phyloP scores from a whole-genome alignment of 2,797 vertebrate species.

The Manis crassicaudata region DNA sequence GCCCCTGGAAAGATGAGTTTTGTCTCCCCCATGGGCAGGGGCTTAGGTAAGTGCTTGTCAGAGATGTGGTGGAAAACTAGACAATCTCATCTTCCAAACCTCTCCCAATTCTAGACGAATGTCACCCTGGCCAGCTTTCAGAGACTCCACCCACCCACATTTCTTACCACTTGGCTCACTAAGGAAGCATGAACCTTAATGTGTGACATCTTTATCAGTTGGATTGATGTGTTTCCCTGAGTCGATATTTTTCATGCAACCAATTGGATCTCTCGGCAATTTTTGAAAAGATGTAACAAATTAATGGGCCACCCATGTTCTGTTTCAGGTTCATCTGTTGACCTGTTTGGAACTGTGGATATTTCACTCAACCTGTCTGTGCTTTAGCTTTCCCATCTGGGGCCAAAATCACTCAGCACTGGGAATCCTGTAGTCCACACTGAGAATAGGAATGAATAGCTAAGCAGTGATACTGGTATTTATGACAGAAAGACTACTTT shows the following conservation, averaged over 20 bases:
- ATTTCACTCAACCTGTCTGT: not conserved
- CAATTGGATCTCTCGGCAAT: slow-evolving; percentile 31
- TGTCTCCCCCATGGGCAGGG: not conserved
- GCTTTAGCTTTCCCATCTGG: not conserved
- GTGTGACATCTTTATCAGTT: slow-evolving; percentile 64
- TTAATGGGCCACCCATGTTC: slow-evolving; percentile 47
- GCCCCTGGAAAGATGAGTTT: not conserved
- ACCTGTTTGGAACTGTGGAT: not conserved
- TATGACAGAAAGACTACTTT: not conserved
- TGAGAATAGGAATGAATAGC: not conserved
- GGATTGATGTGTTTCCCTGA: slow-evolving; percentile 59
- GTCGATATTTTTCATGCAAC: slow-evolving; percentile 54
- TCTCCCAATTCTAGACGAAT: not conserved
- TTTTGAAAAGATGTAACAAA: slow-evolving; percentile 36
- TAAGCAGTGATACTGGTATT: not conserved
- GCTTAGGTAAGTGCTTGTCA: not conserved
- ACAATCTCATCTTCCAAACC: not conserved
- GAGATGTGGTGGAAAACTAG: not conserved
- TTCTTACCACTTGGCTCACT: slow-evolving; percentile 37
- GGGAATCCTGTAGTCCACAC: not conserved
- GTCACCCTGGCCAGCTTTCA: not conserved
- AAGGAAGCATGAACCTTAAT: slow-evolving; percentile 22
- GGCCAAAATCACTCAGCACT: not conserved
- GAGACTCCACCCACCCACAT: slow-evolving; percentile 44
- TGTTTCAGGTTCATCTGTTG: slow-evolving; percentile 42